A percentile compares a stretch with the other conserved stretches of the same genome.
These are phyloP conservation scores for Digitonthophagus gazella DNA, from an alignment of 2,888 invertebrate genomes.

Conservation along the genomic window DNA sequence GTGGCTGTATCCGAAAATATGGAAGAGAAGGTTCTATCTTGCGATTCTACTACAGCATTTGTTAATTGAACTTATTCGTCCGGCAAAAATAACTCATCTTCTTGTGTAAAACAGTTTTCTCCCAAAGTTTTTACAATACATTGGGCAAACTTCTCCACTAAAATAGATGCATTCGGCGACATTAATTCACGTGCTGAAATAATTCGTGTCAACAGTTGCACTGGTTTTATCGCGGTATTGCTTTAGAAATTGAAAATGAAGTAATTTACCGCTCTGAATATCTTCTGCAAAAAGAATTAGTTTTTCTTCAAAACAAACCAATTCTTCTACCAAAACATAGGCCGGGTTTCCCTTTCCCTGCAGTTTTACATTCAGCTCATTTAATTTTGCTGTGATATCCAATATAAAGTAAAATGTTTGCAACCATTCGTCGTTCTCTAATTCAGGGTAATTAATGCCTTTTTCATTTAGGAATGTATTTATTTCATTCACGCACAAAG, in stretches of 20 bases:
- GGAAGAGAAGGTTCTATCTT: too few relatives aligned
- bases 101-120: background rate
- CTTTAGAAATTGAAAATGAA: slow-evolving; percentile 29
- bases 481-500: slow-evolving; percentile 30
- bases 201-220: slow-evolving; percentile 29
- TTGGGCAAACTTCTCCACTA: background rate
- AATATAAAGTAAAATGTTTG: slow-evolving; percentile 30
- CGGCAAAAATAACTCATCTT: background rate
- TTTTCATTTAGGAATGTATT: slow-evolving; percentile 29
- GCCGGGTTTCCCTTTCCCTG: slow-evolving; percentile 32
- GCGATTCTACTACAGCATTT: background rate
- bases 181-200: slow-evolving; percentile 15
- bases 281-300: too few relatives aligned
- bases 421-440: slow-evolving; percentile 34
- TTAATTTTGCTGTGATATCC: slow-evolving; percentile 29
- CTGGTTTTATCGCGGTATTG: slow-evolving; percentile 30
- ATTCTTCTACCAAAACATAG: slow-evolving; percentile 26
- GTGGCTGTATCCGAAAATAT: too few relatives aligned
- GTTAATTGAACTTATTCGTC: background rate
- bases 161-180: background rate
- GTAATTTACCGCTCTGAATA: slow-evolving; percentile 29
- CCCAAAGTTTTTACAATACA: background rate
- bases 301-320: too few relatives aligned
- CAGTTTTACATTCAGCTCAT: slow-evolving; percentile 37
- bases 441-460: slow-evolving; percentile 31